Base-by-base conservation (phyloP, 2,113 vertebrate species). In the Fukomys damarensis region DNA sequence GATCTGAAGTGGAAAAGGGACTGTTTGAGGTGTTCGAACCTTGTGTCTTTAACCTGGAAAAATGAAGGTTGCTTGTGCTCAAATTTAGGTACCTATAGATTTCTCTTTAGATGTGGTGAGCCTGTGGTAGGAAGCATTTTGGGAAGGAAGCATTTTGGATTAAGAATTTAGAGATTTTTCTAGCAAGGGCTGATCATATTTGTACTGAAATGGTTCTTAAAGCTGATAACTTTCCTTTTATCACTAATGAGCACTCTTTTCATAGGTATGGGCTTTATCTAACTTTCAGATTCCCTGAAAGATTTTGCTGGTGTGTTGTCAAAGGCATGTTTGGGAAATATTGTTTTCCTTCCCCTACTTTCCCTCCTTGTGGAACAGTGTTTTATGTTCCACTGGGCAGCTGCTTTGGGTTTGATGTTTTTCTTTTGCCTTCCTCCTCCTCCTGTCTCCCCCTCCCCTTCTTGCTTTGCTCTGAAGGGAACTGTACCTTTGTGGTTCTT, bases 401-500 rank as follows among this genome's bases (percentile, higher is more conserved):
- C 98, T 97, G 98, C 98, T 98, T 86, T 35, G 82, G 61, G 93
- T 79, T 70, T 96, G 28, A 96, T 95, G 92, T 98, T 98, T 98
- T 98, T 49, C 98, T 97, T 98, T 98, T 97, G 96, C 93, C 89
- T 0, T 56, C 97, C 93, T 97, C 97, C 59, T 84, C 52, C 92
- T 85, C 54, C 30, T 74, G 54, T 66, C 28, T 59, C 43, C 46
- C 46, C 11, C 58, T 59, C 81, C 83, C 74, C 91, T 93, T 89
- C 85, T 66, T 83, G 90, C 91, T 90, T 46, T 2, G 70, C 98
- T 98, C 79, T 87, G 84, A 98, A 87, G 98, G 97, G 98, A 97
- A 96, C 98, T 97, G 97, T 95, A 98, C 98, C 98, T 98, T 97
- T 97, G 98, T 98, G 98, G 97, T 96, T 98, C 97, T 98, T 98